Conservation (phyloP, 2,113 vertebrate species). For the Scolopax mira region DNA sequence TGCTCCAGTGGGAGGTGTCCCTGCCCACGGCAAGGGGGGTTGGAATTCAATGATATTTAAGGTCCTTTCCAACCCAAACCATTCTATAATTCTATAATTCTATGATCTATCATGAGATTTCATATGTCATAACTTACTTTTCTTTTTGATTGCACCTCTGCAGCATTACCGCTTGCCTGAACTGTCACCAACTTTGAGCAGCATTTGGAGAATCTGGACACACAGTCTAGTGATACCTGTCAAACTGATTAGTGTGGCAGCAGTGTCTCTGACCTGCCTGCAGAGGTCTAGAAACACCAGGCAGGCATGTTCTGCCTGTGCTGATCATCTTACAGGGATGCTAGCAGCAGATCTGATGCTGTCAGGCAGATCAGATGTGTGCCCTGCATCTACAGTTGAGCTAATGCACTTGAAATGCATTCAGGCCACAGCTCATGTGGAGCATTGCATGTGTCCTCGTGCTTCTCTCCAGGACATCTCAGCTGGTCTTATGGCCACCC, state of each 20-base stretch:
- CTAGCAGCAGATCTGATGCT: background rate
- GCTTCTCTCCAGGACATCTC: background rate
- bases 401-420: background rate
- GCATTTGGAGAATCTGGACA: background rate
- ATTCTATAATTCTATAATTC: background rate
- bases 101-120: background rate
- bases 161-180: too few relatives aligned
- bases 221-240: rapidly evolving
- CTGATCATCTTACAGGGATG: background rate
- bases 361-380: background rate
- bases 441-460: rapidly evolving
- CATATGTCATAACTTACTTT: background rate
- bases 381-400: background rate
- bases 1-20: background rate
- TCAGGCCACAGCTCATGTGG: background rate
- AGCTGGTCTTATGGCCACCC: rapidly evolving
- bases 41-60: background rate
- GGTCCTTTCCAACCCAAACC: background rate
- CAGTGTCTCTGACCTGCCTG: background rate
- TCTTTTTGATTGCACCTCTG: background rate
- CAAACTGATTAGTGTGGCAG: background rate
- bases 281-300: background rate
- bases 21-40: background rate
- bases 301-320: background rate
- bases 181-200: background rate